A percentile compares a stretch with the other conserved stretches of the same genome.
phyloP scores from a whole-genome alignment of 2,113 vertebrate genomes.

The Choloepus hoffmanni region DNA sequence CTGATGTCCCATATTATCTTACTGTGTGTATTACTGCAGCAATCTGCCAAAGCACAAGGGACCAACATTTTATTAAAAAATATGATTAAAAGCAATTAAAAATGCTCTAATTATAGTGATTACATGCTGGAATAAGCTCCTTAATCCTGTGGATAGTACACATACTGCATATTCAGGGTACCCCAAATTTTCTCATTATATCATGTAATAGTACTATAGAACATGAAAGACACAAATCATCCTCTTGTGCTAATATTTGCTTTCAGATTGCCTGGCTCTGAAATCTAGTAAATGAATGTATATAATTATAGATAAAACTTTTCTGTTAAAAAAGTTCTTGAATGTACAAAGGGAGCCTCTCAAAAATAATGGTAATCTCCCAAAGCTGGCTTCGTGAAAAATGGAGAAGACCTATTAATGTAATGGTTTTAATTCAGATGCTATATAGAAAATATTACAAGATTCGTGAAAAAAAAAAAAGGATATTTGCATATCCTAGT shows the following conservation, averaged over 20 bases:
- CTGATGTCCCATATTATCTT: neutral
- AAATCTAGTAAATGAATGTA: neutral
- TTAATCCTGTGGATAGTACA: neutral
- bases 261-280: neutral
- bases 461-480: neutral
- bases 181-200: slow-evolving; percentile 1
- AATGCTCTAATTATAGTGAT: slow-evolving; percentile 45
- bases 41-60: neutral
- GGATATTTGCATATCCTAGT: neutral
- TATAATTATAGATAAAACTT: slow-evolving; percentile 11
- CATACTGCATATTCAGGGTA: neutral
- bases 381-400: neutral
- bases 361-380: neutral
- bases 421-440: neutral
- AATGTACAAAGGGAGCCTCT: neutral
- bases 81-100: slow-evolving; percentile 10
- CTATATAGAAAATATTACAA: slow-evolving; percentile 30
- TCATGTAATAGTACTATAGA: neutral
- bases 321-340: neutral
- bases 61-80: slow-evolving; percentile 39
- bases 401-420: neutral
- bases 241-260: neutral
- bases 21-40: neutral
- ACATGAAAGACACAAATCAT: neutral
- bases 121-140: neutral